phyloP scores from a whole-genome alignment of 1,140 invertebrate species.

The Bombus impatiens region DNA sequence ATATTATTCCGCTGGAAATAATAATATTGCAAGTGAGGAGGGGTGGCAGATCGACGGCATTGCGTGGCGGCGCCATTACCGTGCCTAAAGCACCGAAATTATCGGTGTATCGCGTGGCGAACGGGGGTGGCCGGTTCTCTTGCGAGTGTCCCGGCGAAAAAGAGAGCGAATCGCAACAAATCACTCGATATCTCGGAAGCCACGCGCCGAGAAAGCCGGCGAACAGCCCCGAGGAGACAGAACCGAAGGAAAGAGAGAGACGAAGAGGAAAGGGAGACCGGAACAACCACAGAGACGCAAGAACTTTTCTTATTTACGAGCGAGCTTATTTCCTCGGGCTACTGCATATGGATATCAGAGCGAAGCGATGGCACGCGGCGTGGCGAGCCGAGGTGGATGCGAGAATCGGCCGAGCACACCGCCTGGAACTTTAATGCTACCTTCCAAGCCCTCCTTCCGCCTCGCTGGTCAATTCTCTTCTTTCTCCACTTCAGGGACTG shows the following conservation, averaged over 20 bases:
- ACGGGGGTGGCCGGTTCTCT: background rate
- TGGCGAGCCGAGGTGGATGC: conserved; percentile 48
- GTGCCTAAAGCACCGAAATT: conserved; percentile 43
- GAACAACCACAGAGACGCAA: conserved; percentile 49
- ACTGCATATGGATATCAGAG: conserved; percentile 69
- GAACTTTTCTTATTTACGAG: conserved; percentile 72
- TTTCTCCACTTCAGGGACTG: background rate
- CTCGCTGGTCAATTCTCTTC: conserved; percentile 41
- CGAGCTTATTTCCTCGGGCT: conserved; percentile 69
- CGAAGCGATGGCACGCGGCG: conserved; percentile 34
- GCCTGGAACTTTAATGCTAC: conserved; percentile 61
- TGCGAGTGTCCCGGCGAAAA: conserved; percentile 45
- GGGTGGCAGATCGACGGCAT: background rate
- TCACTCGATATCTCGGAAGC: conserved; percentile 67
- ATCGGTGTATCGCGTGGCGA: conserved; percentile 37
- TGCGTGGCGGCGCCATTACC: conserved; percentile 29
- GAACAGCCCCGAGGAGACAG: conserved; percentile 11
- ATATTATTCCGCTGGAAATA: background rate
- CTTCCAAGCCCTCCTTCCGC: conserved; percentile 37
- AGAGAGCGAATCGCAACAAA: conserved; percentile 66
- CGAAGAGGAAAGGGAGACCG: background rate
- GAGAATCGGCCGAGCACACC: conserved; percentile 48
- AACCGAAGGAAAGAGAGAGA: background rate
- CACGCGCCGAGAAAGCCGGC: conserved; percentile 45
- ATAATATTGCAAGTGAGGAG: conserved; percentile 7